These are phyloP conservation scores for Sander vitreus DNA, from an alignment of 2,113 vertebrate species.

Conservation along the genomic window DNA sequence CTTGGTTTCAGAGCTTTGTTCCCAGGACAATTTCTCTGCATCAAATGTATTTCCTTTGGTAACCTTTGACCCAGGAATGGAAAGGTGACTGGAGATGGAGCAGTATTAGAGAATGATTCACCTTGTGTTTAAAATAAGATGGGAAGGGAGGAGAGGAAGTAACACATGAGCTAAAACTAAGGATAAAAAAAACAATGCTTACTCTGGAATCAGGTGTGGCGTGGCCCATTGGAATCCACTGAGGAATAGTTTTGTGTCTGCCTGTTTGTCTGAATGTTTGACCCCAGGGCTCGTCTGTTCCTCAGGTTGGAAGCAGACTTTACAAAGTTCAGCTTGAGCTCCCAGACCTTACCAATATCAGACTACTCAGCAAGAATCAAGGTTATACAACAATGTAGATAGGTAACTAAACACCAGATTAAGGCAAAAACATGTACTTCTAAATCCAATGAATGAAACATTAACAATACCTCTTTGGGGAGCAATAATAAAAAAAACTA, in stretches of 20 bases:
- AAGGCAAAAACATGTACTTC: not conserved
- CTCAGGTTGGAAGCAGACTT: conserved; percentile 33
- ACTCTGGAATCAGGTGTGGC: conserved; percentile 51
- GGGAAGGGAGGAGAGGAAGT: conserved; percentile 25
- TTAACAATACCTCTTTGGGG: not conserved
- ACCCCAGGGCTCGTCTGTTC: conserved; percentile 54
- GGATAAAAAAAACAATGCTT: conserved; percentile 51
- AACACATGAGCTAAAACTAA: conserved; percentile 23
- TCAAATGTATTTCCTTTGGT: conserved; percentile 31
- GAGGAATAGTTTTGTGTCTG: conserved; percentile 50
- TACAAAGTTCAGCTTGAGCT: conserved; percentile 45
- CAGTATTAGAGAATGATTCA: conserved; percentile 49
- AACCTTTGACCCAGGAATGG: conserved; percentile 57
- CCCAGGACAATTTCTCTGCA: not conserved
- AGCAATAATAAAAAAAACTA: conserved; percentile 25
- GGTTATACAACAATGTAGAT: not conserved
- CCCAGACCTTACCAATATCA: conserved; percentile 21
- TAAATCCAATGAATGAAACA: conserved; percentile 29
- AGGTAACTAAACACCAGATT: not conserved
- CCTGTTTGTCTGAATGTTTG: conserved; percentile 58
- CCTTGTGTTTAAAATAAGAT: conserved; percentile 45
- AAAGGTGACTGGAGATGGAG: conserved; percentile 35
- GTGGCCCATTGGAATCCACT: conserved; percentile 28
- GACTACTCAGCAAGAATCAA: conserved; percentile 22
- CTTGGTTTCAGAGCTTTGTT: not conserved